A percentile compares a stretch with the other conserved stretches of the same genome.
phyloP scores from a whole-genome alignment of 2,888 invertebrate species.

The Brachyopa scutellaris region DNA sequence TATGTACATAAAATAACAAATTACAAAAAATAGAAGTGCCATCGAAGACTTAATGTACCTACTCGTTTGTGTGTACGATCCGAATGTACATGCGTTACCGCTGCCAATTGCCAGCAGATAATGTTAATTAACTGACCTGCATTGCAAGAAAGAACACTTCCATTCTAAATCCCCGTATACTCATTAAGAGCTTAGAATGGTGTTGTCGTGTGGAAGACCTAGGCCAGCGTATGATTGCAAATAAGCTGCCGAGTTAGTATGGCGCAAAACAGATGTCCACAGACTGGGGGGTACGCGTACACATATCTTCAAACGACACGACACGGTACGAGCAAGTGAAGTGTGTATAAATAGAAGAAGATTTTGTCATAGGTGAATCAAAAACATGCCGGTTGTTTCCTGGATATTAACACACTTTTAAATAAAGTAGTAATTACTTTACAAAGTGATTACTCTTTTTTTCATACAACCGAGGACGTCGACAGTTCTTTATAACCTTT shows the following conservation, averaged over 20 bases:
- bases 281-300: neutral
- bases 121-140: slow-evolving; percentile 70
- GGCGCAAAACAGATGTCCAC: slow-evolving; percentile 35
- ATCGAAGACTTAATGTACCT: too few relatives aligned
- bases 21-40: neutral
- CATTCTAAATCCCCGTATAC: slow-evolving; percentile 58
- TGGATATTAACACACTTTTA: neutral
- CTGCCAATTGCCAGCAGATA: slow-evolving; percentile 31
- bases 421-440: too few relatives aligned
- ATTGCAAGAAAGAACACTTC: slow-evolving; percentile 64
- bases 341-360: slow-evolving; percentile 64
- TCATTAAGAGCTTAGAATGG: slow-evolving; percentile 56
- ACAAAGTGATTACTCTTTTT: too few relatives aligned
- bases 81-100: neutral
- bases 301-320: neutral
- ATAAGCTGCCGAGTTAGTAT: slow-evolving; percentile 51
- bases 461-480: too few relatives aligned
- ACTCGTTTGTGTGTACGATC: too few relatives aligned
- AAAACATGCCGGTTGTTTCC: too few relatives aligned
- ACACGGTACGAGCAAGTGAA: slow-evolving; percentile 41
- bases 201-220: slow-evolving; percentile 10
- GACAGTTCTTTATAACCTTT: slow-evolving; percentile 43
- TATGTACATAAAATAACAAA: slow-evolving; percentile 57
- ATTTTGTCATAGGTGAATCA: slow-evolving; percentile 60
- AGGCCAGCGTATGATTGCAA: slow-evolving; percentile 41